These are phyloP conservation scores for Oopsacas minuta DNA, from an alignment of 37 sponge, comb jelly and placozoan genomes.

Conservation along the genomic window DNA sequence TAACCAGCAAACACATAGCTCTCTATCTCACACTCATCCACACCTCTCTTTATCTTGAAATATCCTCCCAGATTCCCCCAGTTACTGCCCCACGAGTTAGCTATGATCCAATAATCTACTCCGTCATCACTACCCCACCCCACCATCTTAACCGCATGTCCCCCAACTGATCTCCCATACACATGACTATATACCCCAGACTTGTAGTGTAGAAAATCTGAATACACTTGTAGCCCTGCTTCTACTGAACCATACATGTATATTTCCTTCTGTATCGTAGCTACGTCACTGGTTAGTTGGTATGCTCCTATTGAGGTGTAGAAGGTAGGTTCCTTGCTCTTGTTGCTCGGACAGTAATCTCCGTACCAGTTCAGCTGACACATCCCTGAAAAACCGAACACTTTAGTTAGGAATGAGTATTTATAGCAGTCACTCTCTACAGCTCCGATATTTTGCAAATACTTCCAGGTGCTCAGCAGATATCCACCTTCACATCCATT, in stretches of 20 bases:
- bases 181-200: conserved; percentile 10
- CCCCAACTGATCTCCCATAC: background rate
- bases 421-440: background rate
- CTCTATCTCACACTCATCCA: conserved; percentile 10
- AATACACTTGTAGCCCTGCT: background rate
- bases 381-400: background rate
- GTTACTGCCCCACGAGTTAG: conserved; percentile 10
- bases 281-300: background rate
- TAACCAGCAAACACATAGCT: background rate
- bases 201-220: conserved; percentile 7
- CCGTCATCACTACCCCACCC: conserved; percentile 5
- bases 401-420: background rate
- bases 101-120: conserved; percentile 18
- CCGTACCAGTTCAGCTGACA: background rate
- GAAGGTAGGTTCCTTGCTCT: background rate
- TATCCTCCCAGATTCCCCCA: conserved; percentile 19
- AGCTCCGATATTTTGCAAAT: background rate
- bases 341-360: conserved; percentile 7
- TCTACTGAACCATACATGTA: background rate
- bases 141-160: conserved; percentile 19
- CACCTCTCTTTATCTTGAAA: background rate
- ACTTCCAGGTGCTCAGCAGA: conserved; percentile 6
- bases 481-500: conserved; percentile 4
- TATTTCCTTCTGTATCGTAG: conserved; percentile 11
- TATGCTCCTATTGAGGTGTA: background rate